Evolutionary conservation across 2,888 invertebrate species (phyloP).

Genomic region (Keiferia lycopersicella): DNA sequence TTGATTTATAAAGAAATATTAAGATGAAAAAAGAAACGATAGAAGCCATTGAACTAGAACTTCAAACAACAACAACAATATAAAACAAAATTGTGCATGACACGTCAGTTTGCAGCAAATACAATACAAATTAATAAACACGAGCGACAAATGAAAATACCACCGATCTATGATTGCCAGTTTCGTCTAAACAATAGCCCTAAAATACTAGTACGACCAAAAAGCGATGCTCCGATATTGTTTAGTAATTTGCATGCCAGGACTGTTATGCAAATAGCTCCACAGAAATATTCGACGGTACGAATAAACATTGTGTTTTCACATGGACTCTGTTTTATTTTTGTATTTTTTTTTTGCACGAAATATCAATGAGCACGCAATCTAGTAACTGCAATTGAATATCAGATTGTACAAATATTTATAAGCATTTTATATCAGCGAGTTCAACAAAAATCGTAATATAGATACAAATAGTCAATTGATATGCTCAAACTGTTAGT

Average conservation of each 20-base stretch:
- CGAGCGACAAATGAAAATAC: constrained; percentile 18
- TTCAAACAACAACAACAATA: not conserved
- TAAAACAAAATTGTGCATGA: constrained; percentile 1
- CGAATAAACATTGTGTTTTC: constrained; percentile 37
- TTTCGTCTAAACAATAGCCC: constrained; percentile 28
- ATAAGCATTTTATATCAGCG: not conserved
- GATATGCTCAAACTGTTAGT: not conserved
- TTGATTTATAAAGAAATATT: no score
- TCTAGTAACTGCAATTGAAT: constrained; percentile 12
- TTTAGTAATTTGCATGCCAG: constrained; percentile 33
- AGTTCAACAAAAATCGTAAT: constrained; percentile 1
- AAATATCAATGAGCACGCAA: constrained; percentile 22
- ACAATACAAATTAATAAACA: constrained; percentile 1
- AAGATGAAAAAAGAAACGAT: no score
- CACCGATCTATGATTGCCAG: constrained; percentile 27
- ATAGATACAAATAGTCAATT: not conserved
- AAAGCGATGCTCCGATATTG: constrained; percentile 31
- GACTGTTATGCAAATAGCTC: constrained; percentile 35
- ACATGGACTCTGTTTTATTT: constrained; percentile 31
- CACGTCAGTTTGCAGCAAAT: constrained; percentile 2
- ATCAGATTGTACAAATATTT: constrained; percentile 19
- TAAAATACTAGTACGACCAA: constrained; percentile 26
- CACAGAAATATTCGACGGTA: constrained; percentile 33
- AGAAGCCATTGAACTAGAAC: no score
- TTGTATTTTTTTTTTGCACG: constrained; percentile 20